Percentiles rank a stretch among this genome's conserved stretches.
Evolutionary conservation across 2,113 vertebrate species (phyloP).

Genomic region (Genyomyrus donnyi): DNA sequence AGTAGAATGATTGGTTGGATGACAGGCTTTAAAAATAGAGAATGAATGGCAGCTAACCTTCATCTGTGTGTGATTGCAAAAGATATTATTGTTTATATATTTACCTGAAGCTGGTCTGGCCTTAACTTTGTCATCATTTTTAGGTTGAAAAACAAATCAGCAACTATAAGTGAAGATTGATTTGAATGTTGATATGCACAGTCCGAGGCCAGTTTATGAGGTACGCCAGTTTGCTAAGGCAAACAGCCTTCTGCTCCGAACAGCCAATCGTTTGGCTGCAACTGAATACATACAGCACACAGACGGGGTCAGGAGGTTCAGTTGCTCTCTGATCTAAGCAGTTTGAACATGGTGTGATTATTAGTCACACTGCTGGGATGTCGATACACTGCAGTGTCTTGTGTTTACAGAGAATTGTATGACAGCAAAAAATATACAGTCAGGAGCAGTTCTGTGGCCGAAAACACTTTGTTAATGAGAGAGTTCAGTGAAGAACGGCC

Average conservation of each 20-base stretch:
- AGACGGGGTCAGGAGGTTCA: background rate
- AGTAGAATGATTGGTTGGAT: background rate
- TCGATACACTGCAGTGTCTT: background rate
- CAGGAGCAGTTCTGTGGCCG: background rate
- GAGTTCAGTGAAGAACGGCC: background rate
- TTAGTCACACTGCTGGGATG: background rate
- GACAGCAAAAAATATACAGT: background rate
- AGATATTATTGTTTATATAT: background rate
- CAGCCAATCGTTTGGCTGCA: background rate
- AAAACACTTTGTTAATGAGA: constrained; percentile 1
- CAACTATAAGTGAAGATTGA: background rate
- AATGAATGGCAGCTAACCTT: background rate
- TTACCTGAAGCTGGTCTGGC: background rate
- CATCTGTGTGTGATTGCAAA: background rate
- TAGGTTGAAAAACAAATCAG: background rate
- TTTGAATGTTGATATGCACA: background rate
- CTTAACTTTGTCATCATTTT: background rate
- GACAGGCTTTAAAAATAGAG: background rate
- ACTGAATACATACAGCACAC: background rate
- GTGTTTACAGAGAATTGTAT: background rate
- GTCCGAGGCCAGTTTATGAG: background rate
- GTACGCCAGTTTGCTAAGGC: background rate
- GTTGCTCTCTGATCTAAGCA: background rate
- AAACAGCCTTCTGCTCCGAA: background rate
- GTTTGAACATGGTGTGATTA: background rate